Conservation (phyloP, 2,888 invertebrate species). For the Idaea dimidiata region DNA sequence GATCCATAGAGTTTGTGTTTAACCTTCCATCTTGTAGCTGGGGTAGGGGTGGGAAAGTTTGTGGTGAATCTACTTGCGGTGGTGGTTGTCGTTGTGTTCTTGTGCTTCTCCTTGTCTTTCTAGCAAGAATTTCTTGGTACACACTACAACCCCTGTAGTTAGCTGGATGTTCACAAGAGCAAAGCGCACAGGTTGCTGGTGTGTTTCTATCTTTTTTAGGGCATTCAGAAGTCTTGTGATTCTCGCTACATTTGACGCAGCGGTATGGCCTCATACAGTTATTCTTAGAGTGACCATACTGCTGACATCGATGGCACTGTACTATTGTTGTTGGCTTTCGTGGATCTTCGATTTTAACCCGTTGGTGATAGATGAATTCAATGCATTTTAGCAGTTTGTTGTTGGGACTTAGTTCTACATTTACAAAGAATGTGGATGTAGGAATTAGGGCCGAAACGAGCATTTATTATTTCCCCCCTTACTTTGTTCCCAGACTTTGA, state of each 20-base stretch:
- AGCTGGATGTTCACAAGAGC: slow-evolving; percentile 19
- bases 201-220: slow-evolving; percentile 22
- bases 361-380: slow-evolving; percentile 21
- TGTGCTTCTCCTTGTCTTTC: neutral
- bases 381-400: slow-evolving; percentile 22
- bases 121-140: slow-evolving; percentile 8
- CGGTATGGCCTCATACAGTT: slow-evolving; percentile 28
- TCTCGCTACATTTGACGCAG: slow-evolving; percentile 29
- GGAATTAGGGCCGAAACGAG: slow-evolving; percentile 25
- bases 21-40: neutral
- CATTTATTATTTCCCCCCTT: neutral
- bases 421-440: slow-evolving; percentile 32
- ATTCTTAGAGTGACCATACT: slow-evolving; percentile 29
- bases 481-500: neutral
- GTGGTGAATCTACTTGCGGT: neutral
- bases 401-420: slow-evolving; percentile 16
- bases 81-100: neutral
- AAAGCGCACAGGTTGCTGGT: slow-evolving; percentile 25
- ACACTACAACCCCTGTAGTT: slow-evolving; percentile 16
- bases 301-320: slow-evolving; percentile 30
- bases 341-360: slow-evolving; percentile 25
- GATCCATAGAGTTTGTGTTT: neutral
- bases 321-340: slow-evolving; percentile 18
- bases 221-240: slow-evolving; percentile 29
- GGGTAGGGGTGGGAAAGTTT: neutral